Evolutionary conservation across 2,888 invertebrate species (phyloP).

Genomic region (Himalopsyche japonica): DNA sequence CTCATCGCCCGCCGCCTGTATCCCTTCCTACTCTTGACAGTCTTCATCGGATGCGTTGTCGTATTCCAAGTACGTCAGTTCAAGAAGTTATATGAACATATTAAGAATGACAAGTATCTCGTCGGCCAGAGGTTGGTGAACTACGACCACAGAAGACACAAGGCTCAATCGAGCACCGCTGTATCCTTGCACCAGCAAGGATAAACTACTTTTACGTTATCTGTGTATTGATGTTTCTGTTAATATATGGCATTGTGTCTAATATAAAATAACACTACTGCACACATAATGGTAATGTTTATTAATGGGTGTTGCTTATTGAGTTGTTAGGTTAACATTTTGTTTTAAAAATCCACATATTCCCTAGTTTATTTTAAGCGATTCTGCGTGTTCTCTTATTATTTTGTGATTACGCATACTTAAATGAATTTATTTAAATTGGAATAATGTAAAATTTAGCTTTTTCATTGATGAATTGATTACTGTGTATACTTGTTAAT

Average conservation of each 20-base stretch:
- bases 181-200: constrained; percentile 27
- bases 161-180: constrained; percentile 47
- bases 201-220: not conserved
- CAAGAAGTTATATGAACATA: constrained; percentile 93
- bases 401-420: not conserved
- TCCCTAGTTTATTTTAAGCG: not conserved
- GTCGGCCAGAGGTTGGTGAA: constrained; percentile 96
- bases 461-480: not conserved
- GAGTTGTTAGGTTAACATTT: not conserved
- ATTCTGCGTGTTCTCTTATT: too few relatives aligned
- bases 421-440: not conserved
- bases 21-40: constrained; percentile 80
- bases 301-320: not conserved
- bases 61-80: constrained; percentile 91
- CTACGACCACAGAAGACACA: constrained; percentile 84
- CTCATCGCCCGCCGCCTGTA: constrained; percentile 84
- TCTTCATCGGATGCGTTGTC: constrained; percentile 69
- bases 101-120: constrained; percentile 98
- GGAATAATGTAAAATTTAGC: not conserved
- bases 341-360: not conserved
- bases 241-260: not conserved
- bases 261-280: not conserved
- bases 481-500: not conserved
- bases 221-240: not conserved
- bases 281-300: not conserved